Evolutionary conservation across 2,888 invertebrate genomes (phyloP), one percentile per base, ranked within the genome.

Genomic region (Melitaea athalia): DNA sequence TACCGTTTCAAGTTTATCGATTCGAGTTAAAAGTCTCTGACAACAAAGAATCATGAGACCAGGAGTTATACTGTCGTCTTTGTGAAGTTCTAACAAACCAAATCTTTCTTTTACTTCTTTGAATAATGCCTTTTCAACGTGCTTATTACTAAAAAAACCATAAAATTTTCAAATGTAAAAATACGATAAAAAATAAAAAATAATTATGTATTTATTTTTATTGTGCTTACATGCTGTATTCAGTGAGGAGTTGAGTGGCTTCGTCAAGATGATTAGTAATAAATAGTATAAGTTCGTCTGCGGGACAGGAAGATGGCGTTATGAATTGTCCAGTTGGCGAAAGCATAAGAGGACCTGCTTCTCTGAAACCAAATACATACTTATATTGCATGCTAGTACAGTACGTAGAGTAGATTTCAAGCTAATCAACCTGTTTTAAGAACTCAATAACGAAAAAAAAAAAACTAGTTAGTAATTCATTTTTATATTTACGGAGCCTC

Each of bases 261-360:
- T 96, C 94, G 45, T 95, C 93, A 74, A 98, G 93, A 85, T 98
- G 94, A 15, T 95, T 95, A 0, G 95, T 94, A 60, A 99, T 96
- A 84, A 97, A 99, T 78, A 95, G 96, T 15, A 98, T 95, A 64
- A 98, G 92, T 74, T 98, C 94, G 76, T 95, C 95, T 0, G 98
- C 97, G 0, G 98, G 98, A 81, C 98, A 97, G 0, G 98, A 97
- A 0, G 98, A 96, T 14, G 99, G 98, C 0, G 97, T 96, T 72
- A 98, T 97, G 80, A 98, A 96, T 89, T 98, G 98, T 4, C 98
- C 99, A 4, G 97, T 97, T 0, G 98, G 98, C 12, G 98, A 98
- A 42, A 99, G 94, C 96, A 98, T 98, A 67, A 99, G 83, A 0
- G 98, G 98, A 0, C 98, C 98, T 5, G 98, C 97, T 85, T 98